Base-by-base conservation (phyloP, 2,888 invertebrate genomes). In the Zygaena filipendulae region DNA sequence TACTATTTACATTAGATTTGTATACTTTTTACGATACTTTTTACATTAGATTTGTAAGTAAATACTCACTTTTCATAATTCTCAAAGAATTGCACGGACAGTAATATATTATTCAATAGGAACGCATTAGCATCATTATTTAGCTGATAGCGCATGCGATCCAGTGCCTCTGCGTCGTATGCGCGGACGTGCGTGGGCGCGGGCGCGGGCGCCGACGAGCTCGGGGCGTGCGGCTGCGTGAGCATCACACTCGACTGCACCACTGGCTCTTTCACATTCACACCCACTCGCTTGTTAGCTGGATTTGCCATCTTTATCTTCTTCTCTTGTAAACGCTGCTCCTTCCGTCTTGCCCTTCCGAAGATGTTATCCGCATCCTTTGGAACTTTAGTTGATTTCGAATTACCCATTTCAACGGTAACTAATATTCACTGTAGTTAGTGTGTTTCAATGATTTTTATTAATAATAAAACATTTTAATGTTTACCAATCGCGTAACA, bases 41-140 rank as follows among this genome's bases (percentile, higher is more conserved):
- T n/a, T n/a, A n/a, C n/a, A n/a, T n/a, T n/a, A n/a, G n/a, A n/a
- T n/a, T n/a, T n/a, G n/a, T n/a, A n/a, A n/a, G n/a, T n/a, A n/a
- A n/a, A n/a, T n/a, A n/a, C 83, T 80, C 61, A 91, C 91, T 84
- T 82, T 56, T 91, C 87, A 51, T 84, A 91, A 58, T 92, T 88
- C 40, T 87, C 85, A 48, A 90, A 91, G 67, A 92, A 91, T 63
- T 91, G 90, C 11, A 90, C 79, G 8, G 86, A 85, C 56, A 91
- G 80, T 29, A 91, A 74, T 31, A 91, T 82, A 55, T 92, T 90
- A 54, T 92, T 91, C 7, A 92, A 61, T 6, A 92, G 67, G 57
- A 92, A 92, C 3, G 82, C 77, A 47, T 89, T 84, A 4, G 87
- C 81, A 42, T 87, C 83, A 4, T 77, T 74, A 23, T 77, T 64